These are phyloP conservation scores for Hiodon alosoides DNA, from an alignment of 2,113 vertebrate genomes.

Conservation along the genomic window DNA sequence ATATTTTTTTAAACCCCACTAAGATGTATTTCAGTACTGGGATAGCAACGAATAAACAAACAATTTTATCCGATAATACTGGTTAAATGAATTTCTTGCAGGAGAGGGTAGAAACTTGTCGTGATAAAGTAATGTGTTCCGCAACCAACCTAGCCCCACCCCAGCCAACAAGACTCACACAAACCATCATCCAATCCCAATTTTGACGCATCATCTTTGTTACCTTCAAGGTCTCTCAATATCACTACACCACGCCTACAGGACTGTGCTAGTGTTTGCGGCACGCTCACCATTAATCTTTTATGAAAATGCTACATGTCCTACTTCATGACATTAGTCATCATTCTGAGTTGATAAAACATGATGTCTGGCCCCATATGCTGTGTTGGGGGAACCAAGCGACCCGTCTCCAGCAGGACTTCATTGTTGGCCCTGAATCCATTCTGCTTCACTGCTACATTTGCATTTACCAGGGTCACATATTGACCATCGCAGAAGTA, in stretches of 20 bases:
- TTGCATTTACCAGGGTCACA: not conserved
- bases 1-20: not conserved
- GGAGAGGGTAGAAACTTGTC: too few relatives aligned
- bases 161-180: too few relatives aligned
- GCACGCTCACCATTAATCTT: not conserved
- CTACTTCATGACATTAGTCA: not conserved
- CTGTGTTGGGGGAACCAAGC: not conserved
- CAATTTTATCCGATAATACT: too few relatives aligned
- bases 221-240: not conserved
- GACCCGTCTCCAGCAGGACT: slow-evolving; percentile 4
- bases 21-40: not conserved
- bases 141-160: too few relatives aligned
- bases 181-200: too few relatives aligned
- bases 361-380: not conserved
- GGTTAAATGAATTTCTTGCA: too few relatives aligned
- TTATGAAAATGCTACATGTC: not conserved
- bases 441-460: not conserved
- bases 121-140: too few relatives aligned
- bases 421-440: not conserved
- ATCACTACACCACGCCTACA: not conserved
- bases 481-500: not conserved
- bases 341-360: not conserved
- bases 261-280: not conserved
- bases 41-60: not conserved
- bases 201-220: too few relatives aligned